Evolutionary conservation across 1,140 invertebrate genomes (phyloP), one percentile per base, ranked within the genome.

Genomic region (Drosophila bocki): DNA sequence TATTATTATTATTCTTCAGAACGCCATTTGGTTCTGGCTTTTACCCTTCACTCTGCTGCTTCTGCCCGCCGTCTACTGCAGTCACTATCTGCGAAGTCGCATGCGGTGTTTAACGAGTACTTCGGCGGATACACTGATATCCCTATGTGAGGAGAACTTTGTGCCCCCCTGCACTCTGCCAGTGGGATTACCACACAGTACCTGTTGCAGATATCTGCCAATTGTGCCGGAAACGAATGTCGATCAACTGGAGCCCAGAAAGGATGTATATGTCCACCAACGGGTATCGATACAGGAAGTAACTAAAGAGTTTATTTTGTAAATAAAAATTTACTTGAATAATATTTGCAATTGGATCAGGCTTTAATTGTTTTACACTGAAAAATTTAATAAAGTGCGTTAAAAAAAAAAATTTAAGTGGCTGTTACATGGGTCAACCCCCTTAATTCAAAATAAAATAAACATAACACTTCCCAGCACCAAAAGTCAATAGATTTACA

Each of bases 21-120:
- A 78, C 13, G 71, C 41, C 37, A 39, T 68, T 3, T 78, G 75
- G 75, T 60, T 78, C 9, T 75, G 54, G 19, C 48, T 78, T 0
- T 29, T 78, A 0, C 7, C 56, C 22, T 59, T 47, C 22, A 29
- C 70, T 13, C 7, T 60, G 9, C 42, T 78, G 3, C 53, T 78
- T 15, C n/a, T 75, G 13, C 75, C 71, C n/a, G 35, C 69, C 35
- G 12, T 75, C 9, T 74, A 44, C 26, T 74, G 57, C 37, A 32
- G 15, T 12, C 59, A 75, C 9, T 39, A n/a, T 7, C 9, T 75
- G 32, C 69, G 69, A 6, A 15, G 42, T 9, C 19, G n/a, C 19
- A 9, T 75, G 29, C 8, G 9, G 0, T 1, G 44, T 0, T 3
- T 0, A 3, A 8, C 19, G 15, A 5, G 11, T 19, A 2, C 8